Conservation (phyloP, 2,797 vertebrate species). For the Oreonectes daqikongensis region DNA sequence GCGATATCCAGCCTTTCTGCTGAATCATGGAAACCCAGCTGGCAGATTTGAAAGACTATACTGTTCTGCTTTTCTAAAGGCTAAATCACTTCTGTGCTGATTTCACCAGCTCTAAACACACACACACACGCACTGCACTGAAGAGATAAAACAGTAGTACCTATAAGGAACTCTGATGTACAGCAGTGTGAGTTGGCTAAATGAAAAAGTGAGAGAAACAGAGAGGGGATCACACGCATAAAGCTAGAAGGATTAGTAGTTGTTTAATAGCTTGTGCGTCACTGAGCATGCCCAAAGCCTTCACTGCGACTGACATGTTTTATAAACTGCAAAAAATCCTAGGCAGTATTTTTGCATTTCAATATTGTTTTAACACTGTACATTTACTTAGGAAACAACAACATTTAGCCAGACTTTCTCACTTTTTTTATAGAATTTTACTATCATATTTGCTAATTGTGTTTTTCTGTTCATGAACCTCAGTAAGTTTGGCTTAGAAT, state of each 20-base stretch:
- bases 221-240: neutral
- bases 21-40: constrained; percentile 14
- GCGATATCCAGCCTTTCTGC: constrained; percentile 22
- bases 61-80: constrained; percentile 27
- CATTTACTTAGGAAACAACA: neutral
- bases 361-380: neutral
- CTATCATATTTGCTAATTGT: too few species aligned
- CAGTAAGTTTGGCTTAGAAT: neutral
- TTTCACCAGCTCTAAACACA: constrained; percentile 24
- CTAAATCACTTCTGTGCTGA: constrained; percentile 26
- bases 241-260: constrained; percentile 46
- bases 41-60: constrained; percentile 16
- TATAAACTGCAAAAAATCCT: neutral
- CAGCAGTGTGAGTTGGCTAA: too few species aligned
- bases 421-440: too few species aligned
- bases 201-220: neutral
- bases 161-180: too few species aligned
- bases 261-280: constrained; percentile 10
- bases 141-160: neutral
- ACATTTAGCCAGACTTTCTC: too few species aligned
- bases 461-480: neutral
- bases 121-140: constrained; percentile 5
- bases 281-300: constrained; percentile 39
- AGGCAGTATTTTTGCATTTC: neutral
- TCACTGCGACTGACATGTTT: constrained; percentile 17